Conservation (phyloP, 2,888 invertebrate species). For the Crossocerus cetratus region DNA sequence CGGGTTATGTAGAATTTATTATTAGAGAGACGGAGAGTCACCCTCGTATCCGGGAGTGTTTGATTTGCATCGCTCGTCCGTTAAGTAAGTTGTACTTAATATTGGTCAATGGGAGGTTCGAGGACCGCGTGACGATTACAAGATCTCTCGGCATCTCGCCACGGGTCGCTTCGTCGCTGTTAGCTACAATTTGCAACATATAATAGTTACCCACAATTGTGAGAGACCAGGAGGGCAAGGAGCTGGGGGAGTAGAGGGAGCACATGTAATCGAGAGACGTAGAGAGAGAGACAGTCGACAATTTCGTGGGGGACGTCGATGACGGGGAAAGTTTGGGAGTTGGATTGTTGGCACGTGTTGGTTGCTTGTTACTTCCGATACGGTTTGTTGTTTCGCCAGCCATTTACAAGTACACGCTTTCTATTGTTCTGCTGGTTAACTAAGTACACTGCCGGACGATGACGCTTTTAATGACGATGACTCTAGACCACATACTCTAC, state of each 20-base stretch:
- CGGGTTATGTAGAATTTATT: neutral
- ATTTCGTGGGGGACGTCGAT: constrained; percentile 8
- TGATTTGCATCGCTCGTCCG: constrained; percentile 35
- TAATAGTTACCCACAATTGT: constrained; percentile 12
- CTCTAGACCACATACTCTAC: neutral
- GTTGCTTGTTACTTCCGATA: constrained; percentile 14
- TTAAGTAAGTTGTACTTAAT: constrained; percentile 19
- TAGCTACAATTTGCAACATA: constrained; percentile 36
- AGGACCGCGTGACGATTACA: constrained; percentile 25
- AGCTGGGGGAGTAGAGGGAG: neutral
- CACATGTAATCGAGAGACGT: constrained; percentile 6
- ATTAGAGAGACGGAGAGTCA: constrained; percentile 6
- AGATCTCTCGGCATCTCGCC: constrained; percentile 30
- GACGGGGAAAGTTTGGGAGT: neutral
- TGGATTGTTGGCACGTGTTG: neutral
- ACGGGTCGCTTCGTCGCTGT: constrained; percentile 30
- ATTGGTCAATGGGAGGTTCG: constrained; percentile 7
- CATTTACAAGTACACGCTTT: constrained; percentile 16
- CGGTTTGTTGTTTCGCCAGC: constrained; percentile 25
- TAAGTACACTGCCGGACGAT: constrained; percentile 7
- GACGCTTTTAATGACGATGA: neutral
- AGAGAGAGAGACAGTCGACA: constrained; percentile 39
- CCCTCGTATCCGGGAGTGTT: constrained; percentile 18
- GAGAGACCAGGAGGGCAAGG: neutral
- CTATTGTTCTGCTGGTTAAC: constrained; percentile 12